These are phyloP conservation scores for Busseola fusca DNA, from an alignment of 2,888 invertebrate genomes.

Conservation along the genomic window DNA sequence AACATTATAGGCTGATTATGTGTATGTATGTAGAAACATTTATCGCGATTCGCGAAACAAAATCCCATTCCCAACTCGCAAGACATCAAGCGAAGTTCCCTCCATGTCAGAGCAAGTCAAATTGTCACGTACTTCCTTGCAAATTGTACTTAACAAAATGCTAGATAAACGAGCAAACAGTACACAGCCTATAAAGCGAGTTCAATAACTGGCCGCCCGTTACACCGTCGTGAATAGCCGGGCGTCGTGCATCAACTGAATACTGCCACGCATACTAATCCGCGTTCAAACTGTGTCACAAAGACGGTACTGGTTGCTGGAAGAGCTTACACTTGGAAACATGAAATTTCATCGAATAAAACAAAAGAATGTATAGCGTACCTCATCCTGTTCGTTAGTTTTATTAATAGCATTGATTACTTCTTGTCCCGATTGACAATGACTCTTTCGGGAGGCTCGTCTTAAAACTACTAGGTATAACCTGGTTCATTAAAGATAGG, in stretches of 20 bases:
- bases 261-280: conserved; percentile 75
- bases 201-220: conserved; percentile 68
- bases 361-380: not conserved
- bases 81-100: not conserved
- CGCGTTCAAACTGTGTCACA: conserved; percentile 37
- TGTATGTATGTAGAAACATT: not conserved
- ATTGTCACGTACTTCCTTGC: conserved; percentile 41
- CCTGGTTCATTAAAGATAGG: no score
- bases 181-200: conserved; percentile 53
- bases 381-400: not conserved
- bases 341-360: not conserved
- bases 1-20: no score
- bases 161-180: conserved; percentile 49
- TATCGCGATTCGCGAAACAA: not conserved
- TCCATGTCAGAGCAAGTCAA: conserved; percentile 5
- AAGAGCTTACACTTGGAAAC: conserved; percentile 12
- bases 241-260: conserved; percentile 70
- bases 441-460: not conserved
- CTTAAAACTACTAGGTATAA: not conserved
- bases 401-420: not conserved
- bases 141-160: conserved; percentile 49
- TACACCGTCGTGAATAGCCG: conserved; percentile 65
- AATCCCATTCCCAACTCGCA: conserved; percentile 10
- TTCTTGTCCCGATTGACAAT: no score
- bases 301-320: conserved; percentile 17